These are phyloP conservation scores for Grammomys surdaster DNA, from an alignment of 2,113 vertebrate genomes.

Conservation along the genomic window DNA sequence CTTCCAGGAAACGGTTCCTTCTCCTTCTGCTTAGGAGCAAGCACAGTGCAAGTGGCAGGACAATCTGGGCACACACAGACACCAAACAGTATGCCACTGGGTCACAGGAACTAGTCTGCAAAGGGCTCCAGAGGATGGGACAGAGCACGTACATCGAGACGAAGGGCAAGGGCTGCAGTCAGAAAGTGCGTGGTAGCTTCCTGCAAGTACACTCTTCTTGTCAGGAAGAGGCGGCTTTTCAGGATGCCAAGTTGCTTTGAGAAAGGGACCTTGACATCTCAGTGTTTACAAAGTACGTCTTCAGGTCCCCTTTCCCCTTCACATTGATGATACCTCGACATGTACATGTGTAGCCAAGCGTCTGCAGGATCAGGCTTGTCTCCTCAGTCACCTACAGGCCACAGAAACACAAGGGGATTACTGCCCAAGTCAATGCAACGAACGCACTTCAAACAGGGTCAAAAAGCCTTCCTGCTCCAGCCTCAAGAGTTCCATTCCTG, in stretches of 20 bases:
- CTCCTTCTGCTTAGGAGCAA: conserved; percentile 70
- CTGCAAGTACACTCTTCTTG: conserved; percentile 78
- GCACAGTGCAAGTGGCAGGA: conserved; percentile 85
- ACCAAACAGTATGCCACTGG: conserved; percentile 83
- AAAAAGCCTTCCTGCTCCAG: not conserved
- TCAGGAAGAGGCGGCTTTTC: conserved; percentile 71
- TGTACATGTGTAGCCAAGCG: conserved; percentile 95
- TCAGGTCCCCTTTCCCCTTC: conserved; percentile 98
- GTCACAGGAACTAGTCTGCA: conserved; percentile 83
- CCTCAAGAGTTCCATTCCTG: not conserved
- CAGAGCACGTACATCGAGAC: conserved; percentile 81
- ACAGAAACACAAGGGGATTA: rapidly evolving
- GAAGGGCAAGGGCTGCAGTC: conserved; percentile 81
- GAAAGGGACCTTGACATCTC: conserved; percentile 97
- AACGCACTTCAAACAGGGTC: not conserved
- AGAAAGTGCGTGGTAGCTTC: conserved; percentile 83
- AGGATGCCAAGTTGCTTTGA: conserved; percentile 91
- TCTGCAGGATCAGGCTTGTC: conserved; percentile 92
- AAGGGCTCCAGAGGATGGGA: conserved; percentile 84
- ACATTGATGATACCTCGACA: conserved; percentile 98
- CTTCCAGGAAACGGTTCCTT: conserved; percentile 41
- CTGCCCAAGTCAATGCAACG: rapidly evolving
- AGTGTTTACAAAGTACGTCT: conserved; percentile 97
- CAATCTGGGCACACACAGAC: conserved; percentile 79
- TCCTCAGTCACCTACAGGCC: conserved; percentile 93